phyloP scores from a whole-genome alignment of 2,113 vertebrate genomes.

The Recurvirostra avosetta region DNA sequence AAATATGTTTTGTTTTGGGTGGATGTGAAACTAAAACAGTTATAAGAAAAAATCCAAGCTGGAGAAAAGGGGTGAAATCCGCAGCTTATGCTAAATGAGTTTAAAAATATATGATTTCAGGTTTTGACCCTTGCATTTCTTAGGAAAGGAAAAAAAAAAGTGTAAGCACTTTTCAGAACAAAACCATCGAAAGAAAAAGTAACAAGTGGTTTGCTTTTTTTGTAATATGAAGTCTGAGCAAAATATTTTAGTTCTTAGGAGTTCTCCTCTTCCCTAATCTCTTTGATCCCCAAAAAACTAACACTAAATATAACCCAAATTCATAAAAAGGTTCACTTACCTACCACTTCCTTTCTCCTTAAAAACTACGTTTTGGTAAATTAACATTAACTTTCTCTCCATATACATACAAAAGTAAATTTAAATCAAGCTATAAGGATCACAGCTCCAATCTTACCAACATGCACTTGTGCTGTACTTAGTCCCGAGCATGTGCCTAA shows the following conservation, averaged over 20 bases:
- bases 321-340: background rate
- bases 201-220: background rate
- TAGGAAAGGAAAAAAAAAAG: background rate
- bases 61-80: background rate
- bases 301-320: background rate
- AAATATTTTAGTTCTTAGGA: background rate
- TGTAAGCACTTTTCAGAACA: background rate
- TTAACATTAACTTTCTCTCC: background rate
- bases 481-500: background rate
- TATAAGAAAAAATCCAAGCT: background rate
- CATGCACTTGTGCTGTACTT: background rate
- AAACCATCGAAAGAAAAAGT: background rate
- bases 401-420: background rate
- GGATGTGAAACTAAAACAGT: background rate
- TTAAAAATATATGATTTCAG: background rate
- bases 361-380: background rate
- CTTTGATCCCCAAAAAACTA: background rate
- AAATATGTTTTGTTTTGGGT: background rate
- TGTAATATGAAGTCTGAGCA: background rate
- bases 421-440: background rate
- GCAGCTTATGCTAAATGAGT: background rate
- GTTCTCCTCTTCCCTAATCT: background rate
- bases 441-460: background rate
- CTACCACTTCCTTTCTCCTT: background rate
- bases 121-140: background rate